A percentile compares a stretch with the other conserved stretches of the same genome.
phyloP scores from a whole-genome alignment of 1,140 invertebrate genomes.

The Pentalonia nigronervosa region DNA sequence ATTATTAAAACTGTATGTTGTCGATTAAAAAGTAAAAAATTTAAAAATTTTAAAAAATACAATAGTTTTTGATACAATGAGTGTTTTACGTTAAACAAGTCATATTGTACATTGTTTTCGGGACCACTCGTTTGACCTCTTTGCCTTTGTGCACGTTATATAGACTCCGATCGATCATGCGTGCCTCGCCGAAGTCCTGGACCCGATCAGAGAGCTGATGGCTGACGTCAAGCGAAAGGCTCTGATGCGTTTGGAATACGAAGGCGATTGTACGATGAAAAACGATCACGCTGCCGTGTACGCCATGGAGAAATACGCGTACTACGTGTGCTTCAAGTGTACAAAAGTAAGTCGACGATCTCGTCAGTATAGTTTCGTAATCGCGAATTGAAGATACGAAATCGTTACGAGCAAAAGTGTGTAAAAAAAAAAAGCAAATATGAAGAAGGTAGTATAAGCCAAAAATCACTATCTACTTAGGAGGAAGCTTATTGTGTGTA shows the following conservation, averaged over 20 bases:
- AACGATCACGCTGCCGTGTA: conserved; percentile 81
- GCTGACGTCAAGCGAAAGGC: conserved; percentile 94
- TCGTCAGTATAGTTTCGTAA: not conserved
- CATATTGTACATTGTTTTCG: too few relatives aligned
- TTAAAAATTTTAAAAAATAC: too few relatives aligned
- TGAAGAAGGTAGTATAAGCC: too few relatives aligned
- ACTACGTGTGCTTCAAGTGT: conserved; percentile 98
- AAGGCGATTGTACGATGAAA: conserved; percentile 74
- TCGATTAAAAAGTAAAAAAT: too few relatives aligned
- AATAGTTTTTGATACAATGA: too few relatives aligned
- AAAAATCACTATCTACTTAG: too few relatives aligned
- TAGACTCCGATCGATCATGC: conserved; percentile 88
- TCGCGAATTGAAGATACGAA: too few relatives aligned
- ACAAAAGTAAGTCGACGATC: conserved; percentile 75
- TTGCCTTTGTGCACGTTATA: not conserved
- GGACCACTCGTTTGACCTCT: not conserved
- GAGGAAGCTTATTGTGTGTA: too few relatives aligned
- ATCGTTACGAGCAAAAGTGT: too few relatives aligned
- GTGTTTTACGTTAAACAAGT: too few relatives aligned
- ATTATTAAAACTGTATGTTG: too few relatives aligned
- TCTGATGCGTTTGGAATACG: conserved; percentile 94
- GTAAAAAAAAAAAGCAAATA: too few relatives aligned
- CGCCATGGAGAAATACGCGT: conserved; percentile 97
- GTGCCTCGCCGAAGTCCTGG: conserved; percentile 78
- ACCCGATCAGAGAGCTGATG: conserved; percentile 80